Percentiles rank a stretch among this genome's conserved stretches.
Evolutionary conservation across 2,797 vertebrate species (phyloP).

Genomic region (Microctenopoma steveboyesi): DNA sequence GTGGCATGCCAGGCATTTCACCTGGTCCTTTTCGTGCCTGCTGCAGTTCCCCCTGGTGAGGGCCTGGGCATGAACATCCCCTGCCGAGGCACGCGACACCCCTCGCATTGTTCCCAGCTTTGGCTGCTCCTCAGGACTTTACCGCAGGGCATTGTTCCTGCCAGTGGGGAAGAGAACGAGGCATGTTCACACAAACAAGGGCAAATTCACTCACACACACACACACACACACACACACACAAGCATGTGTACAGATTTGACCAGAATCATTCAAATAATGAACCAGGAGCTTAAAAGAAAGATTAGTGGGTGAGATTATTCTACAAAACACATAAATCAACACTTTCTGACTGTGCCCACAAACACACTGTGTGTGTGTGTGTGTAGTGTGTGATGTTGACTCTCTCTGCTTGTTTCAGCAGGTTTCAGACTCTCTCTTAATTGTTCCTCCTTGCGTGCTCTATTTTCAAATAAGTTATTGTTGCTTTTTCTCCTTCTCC

Average conservation of each 20-base stretch:
- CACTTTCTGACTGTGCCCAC: constrained; percentile 3
- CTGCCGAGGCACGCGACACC: constrained; percentile 56
- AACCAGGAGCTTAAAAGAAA: background rate
- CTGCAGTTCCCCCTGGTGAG: constrained; percentile 17
- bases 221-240: constrained; percentile 5
- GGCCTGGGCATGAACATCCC: constrained; percentile 42
- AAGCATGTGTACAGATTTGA: background rate
- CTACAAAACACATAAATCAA: constrained; percentile 13
- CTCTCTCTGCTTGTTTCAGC: constrained; percentile 21
- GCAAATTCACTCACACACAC: constrained; percentile 10
- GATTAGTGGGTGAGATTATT: constrained; percentile 3
- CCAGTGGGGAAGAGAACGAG: constrained; percentile 43
- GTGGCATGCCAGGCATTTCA: constrained; percentile 64
- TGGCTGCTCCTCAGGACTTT: constrained; percentile 60
- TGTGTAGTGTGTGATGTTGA: background rate
- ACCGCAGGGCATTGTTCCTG: constrained; percentile 58
- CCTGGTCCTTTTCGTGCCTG: constrained; percentile 54
- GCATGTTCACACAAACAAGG: constrained; percentile 50
- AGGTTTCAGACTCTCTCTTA: background rate
- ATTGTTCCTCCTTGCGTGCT: background rate
- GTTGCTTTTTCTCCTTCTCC: background rate
- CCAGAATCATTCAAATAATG: background rate
- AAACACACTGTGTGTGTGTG: background rate
- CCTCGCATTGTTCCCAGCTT: constrained; percentile 53
- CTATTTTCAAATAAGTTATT: background rate